phyloP scores from a whole-genome alignment of 2,113 vertebrate species.

The Origma solitaria region DNA sequence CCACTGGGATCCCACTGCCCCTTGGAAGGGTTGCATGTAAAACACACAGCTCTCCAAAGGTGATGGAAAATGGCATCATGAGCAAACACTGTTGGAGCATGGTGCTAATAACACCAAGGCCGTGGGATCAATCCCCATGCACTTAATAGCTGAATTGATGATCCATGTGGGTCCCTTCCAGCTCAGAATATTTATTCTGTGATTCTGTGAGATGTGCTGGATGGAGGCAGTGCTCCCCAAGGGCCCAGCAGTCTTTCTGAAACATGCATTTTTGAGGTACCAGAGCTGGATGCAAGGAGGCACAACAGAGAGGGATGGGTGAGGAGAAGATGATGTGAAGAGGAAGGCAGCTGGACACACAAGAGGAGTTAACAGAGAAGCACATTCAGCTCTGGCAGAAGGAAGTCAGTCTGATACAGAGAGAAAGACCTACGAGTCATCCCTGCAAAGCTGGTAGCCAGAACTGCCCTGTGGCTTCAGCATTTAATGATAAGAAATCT shows the following conservation, averaged over 20 bases:
- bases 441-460: not conserved
- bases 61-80: not conserved
- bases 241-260: fast-evolving
- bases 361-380: not conserved
- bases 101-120: not conserved
- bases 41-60: not conserved
- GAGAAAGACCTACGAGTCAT: not conserved
- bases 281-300: not conserved
- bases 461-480: not conserved
- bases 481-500: not conserved
- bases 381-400: not conserved
- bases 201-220: not conserved
- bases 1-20: not conserved
- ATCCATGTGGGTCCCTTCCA: not conserved
- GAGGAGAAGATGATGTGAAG: not conserved
- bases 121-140: fast-evolving
- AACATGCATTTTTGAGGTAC: not conserved
- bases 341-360: not conserved
- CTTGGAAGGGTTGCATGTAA: not conserved
- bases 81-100: not conserved
- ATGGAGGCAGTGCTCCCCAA: not conserved
- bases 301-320: not conserved
- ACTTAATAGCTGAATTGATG: not conserved
- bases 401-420: not conserved
- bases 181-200: not conserved